A percentile compares a stretch with the other conserved stretches of the same genome.
Evolutionary conservation across 2,113 vertebrate genomes (phyloP).

Genomic region (Oostethus manadensis): DNA sequence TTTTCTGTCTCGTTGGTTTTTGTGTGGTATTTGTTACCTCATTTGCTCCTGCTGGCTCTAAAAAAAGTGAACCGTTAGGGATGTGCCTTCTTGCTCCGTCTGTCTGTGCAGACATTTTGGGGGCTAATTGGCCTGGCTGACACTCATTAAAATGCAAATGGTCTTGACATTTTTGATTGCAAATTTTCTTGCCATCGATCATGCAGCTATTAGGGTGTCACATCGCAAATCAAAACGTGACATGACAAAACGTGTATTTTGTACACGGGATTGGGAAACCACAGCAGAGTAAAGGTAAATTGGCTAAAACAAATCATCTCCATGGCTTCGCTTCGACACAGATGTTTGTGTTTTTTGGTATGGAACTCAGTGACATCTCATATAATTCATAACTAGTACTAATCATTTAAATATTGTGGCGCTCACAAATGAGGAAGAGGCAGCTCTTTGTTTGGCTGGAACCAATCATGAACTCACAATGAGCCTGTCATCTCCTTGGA

Average conservation of each 20-base stretch:
- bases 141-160: constrained; percentile 61
- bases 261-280: neutral
- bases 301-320: neutral
- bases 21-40: constrained; percentile 9
- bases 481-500: too few relatives aligned
- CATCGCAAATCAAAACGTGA: constrained; percentile 9
- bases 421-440: too few relatives aligned
- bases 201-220: constrained; percentile 21
- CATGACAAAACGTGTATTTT: constrained; percentile 2
- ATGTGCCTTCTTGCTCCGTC: constrained; percentile 19
- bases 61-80: constrained; percentile 20
- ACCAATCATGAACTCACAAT: too few relatives aligned
- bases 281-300: constrained; percentile 1
- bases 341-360: too few relatives aligned
- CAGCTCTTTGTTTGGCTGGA: too few relatives aligned
- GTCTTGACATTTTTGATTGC: constrained; percentile 9
- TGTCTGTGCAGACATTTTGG: constrained; percentile 22
- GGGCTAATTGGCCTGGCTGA: constrained; percentile 41
- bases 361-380: too few relatives aligned
- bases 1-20: constrained; percentile 1
- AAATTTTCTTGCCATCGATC: constrained; percentile 36
- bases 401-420: too few relatives aligned
- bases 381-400: too few relatives aligned
- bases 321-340: neutral
- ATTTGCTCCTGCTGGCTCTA: constrained; percentile 16